Evolutionary conservation across 1,140 invertebrate genomes (phyloP), one percentile per base, ranked within the genome.

Genomic region (Ceratina japonica): DNA sequence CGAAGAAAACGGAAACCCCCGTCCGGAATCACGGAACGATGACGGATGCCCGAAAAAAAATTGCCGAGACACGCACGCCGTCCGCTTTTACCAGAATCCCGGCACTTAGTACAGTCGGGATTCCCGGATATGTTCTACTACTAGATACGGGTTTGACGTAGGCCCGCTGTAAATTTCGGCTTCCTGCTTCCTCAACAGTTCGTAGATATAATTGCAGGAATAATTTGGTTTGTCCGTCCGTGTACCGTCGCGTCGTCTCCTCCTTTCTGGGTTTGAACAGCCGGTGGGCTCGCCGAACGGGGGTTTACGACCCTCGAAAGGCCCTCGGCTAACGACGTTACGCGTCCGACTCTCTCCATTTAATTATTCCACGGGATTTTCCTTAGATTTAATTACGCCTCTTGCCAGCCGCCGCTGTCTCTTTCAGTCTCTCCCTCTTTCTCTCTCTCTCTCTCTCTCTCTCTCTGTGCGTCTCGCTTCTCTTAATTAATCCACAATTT

Each of bases 361-460:
- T 88, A 89, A 91, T 91, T 91, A 91, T 91, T 90, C 90, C 87
- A 81, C 87, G 77, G 84, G 84, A 88, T 90, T 91, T 88, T 86
- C 86, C 84, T 79, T 84, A 84, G 86, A 90, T 90, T 91, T 90
- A 90, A 91, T 90, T 91, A 89, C 84, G 86, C 76, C 87, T 88
- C 86, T 90, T 89, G 86, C 83, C 82, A 79, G 78, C 52, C 52
- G 18, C 52, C 27, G 27, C 10, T 18, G 12, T 18, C 52, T 80
- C 52, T 54, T 72, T 49, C 51, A 64, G 61, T 79, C 68, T 81
- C 76, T 75, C 75, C 73, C 68, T 12, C 31, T 77, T 49, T 72
- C 59, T 75, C 75, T 76, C 68, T 12, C 31, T 77, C 54, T 72
- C 59, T 75, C 52, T 52, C 27, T 59, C 62, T n/a, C 63, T 65